These are phyloP conservation scores for Agonopterix heracliana DNA, from an alignment of 2,888 invertebrate genomes.

Conservation along the genomic window DNA sequence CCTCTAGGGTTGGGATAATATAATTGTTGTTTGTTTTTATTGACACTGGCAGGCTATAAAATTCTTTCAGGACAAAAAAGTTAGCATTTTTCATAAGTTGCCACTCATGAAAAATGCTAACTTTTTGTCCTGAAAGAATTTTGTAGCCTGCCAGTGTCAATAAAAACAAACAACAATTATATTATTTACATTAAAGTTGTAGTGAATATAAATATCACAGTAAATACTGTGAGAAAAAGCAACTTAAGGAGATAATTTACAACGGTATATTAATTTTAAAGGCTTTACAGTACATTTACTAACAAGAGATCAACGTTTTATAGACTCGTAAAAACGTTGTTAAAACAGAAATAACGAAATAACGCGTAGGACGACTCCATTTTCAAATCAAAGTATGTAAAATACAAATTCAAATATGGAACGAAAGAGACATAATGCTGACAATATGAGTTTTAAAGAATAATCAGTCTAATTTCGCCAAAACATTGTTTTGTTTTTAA, in stretches of 20 bases:
- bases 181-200: no score
- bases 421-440: constrained; percentile 39
- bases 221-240: no score
- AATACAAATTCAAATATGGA: constrained; percentile 50
- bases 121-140: no score
- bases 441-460: constrained; percentile 36
- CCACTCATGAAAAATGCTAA: no score
- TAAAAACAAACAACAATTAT: no score
- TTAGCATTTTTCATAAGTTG: no score
- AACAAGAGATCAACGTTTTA: constrained; percentile 19
- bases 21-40: no score
- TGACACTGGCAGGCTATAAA: no score
- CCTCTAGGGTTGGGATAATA: no score
- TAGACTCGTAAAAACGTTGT: constrained; percentile 18
- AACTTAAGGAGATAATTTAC: not conserved
- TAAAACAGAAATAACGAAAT: constrained; percentile 18
- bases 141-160: no score
- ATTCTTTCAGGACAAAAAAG: no score
- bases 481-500: constrained; percentile 17
- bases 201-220: no score
- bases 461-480: constrained; percentile 19
- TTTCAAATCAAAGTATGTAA: constrained; percentile 36
- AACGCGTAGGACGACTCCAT: constrained; percentile 41
- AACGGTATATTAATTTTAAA: constrained; percentile 3
- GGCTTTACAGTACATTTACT: constrained; percentile 5